A percentile compares a stretch with the other conserved stretches of the same genome.
Evolutionary conservation across 2,888 invertebrate genomes (phyloP).

Genomic region (Oxystoma pomonae): DNA sequence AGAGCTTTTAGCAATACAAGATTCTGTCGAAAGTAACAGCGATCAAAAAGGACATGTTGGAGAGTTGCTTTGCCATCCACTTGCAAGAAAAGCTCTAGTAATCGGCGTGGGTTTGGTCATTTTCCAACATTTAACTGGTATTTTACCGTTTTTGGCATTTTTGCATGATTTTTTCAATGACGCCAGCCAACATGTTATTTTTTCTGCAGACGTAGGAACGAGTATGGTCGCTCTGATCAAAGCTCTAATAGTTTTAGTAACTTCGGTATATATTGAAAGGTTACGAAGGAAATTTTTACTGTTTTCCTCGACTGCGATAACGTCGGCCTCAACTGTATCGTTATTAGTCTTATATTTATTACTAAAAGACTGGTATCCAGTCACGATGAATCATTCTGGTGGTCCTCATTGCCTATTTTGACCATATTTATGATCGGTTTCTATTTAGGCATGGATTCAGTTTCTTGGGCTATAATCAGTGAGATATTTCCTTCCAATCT

Average conservation of each 20-base stretch:
- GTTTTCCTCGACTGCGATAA: constrained; percentile 61
- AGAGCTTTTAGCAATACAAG: neutral
- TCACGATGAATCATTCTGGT: constrained; percentile 49
- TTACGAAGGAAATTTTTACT: constrained; percentile 64
- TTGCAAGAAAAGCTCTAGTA: constrained; percentile 53
- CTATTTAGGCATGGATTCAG: constrained; percentile 65
- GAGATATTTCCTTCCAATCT: constrained; percentile 72
- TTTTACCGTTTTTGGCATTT: constrained; percentile 76
- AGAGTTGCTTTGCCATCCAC: neutral
- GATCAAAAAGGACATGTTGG: neutral
- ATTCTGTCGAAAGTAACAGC: neutral
- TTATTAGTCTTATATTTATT: constrained; percentile 27
- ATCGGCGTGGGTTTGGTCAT: constrained; percentile 73
- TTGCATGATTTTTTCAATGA: constrained; percentile 66
- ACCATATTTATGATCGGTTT: constrained; percentile 69
- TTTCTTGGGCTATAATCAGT: constrained; percentile 78
- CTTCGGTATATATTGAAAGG: constrained; percentile 69
- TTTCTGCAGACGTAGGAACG: constrained; percentile 60
- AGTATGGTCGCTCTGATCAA: constrained; percentile 76
- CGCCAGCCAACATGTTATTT: constrained; percentile 53
- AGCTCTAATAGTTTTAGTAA: constrained; percentile 61
- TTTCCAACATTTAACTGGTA: constrained; percentile 75
- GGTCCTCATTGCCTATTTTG: constrained; percentile 67
- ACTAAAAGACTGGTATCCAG: constrained; percentile 16
- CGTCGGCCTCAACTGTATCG: constrained; percentile 52